These are phyloP conservation scores for Rhopilema esculentum DNA, from an alignment of 30 jellyfish, hydroid and myxozoan species.

Conservation along the genomic window DNA sequence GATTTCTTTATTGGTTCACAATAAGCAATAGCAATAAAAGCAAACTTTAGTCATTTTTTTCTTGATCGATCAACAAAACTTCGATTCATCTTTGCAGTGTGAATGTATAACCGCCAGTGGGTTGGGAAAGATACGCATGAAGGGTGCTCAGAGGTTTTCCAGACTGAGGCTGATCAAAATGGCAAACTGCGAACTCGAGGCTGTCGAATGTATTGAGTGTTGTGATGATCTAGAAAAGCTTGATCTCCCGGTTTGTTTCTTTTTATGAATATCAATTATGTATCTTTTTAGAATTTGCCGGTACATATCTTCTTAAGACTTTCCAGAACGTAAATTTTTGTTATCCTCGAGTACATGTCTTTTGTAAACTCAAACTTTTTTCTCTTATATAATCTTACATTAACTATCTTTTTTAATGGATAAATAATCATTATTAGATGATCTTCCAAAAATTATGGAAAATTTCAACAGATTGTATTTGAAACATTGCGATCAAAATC, in stretches of 20 bases:
- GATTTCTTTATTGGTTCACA: not conserved
- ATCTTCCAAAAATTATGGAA: too few species aligned
- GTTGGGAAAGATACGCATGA: slow-evolving; percentile 38
- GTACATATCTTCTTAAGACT: too few species aligned
- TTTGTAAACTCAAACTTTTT: too few species aligned
- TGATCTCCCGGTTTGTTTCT: slow-evolving; percentile 31
- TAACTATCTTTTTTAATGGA: too few species aligned
- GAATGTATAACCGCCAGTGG: slow-evolving; percentile 36
- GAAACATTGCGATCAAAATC: too few species aligned
- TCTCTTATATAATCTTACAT: too few species aligned
- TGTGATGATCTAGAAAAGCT: slow-evolving; percentile 16
- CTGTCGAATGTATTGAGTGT: slow-evolving; percentile 43
- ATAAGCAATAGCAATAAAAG: not conserved
- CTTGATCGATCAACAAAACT: not conserved
- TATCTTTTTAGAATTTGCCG: not conserved
- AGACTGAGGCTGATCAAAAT: slow-evolving; percentile 13
- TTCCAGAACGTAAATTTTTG: too few species aligned
- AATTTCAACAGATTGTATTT: too few species aligned
- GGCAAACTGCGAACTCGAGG: slow-evolving; percentile 39
- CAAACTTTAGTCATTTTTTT: too few species aligned
- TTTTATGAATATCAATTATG: not conserved
- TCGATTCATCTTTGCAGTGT: not conserved
- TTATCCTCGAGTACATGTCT: too few species aligned
- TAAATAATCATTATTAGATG: too few species aligned
- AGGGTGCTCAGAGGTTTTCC: slow-evolving; percentile 32